Percentiles rank a stretch among this genome's conserved stretches.
phyloP scores from a whole-genome alignment of 1,140 invertebrate species.

The Zaprionus nigranus region DNA sequence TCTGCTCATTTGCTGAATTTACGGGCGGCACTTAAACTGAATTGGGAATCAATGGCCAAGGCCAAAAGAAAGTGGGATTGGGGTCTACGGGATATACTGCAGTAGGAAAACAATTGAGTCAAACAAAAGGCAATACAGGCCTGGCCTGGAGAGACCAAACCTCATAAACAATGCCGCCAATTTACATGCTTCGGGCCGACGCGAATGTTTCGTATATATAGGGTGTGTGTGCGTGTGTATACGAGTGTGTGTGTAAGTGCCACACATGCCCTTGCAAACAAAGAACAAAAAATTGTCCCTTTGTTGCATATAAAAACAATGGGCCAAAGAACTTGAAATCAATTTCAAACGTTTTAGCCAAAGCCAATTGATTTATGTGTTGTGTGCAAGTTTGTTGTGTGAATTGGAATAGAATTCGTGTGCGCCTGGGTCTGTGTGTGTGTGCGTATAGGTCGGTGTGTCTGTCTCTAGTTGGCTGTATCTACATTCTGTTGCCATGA shows the following conservation, averaged over 20 bases:
- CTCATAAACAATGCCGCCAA: slow-evolving; percentile 80
- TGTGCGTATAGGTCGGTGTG: slow-evolving; percentile 7
- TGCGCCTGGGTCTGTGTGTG: slow-evolving; percentile 12
- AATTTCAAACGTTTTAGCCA: slow-evolving; percentile 81
- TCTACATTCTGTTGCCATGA: slow-evolving; percentile 48
- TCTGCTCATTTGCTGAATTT: slow-evolving; percentile 73
- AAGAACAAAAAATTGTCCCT: slow-evolving; percentile 82
- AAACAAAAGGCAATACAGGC: slow-evolving; percentile 56
- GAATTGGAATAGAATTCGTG: slow-evolving; percentile 21
- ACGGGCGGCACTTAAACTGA: slow-evolving; percentile 76
- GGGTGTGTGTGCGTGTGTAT: slow-evolving; percentile 23
- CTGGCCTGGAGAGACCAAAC: slow-evolving; percentile 26
- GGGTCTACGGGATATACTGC: neutral
- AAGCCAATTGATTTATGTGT: slow-evolving; percentile 80
- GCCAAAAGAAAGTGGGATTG: slow-evolving; percentile 28
- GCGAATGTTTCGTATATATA: slow-evolving; percentile 17
- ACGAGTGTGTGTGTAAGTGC: slow-evolving; percentile 38
- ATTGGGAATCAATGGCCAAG: slow-evolving; percentile 77
- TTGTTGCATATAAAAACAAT: slow-evolving; percentile 82
- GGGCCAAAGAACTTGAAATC: slow-evolving; percentile 79
- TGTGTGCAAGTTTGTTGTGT: slow-evolving; percentile 46
- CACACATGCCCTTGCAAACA: slow-evolving; percentile 61
- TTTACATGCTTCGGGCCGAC: slow-evolving; percentile 73
- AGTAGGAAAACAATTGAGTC: slow-evolving; percentile 12
- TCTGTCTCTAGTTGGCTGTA: slow-evolving; percentile 36